Evolutionary conservation across 2,113 vertebrate genomes (phyloP).

Genomic region (Corythornis vintsioides): DNA sequence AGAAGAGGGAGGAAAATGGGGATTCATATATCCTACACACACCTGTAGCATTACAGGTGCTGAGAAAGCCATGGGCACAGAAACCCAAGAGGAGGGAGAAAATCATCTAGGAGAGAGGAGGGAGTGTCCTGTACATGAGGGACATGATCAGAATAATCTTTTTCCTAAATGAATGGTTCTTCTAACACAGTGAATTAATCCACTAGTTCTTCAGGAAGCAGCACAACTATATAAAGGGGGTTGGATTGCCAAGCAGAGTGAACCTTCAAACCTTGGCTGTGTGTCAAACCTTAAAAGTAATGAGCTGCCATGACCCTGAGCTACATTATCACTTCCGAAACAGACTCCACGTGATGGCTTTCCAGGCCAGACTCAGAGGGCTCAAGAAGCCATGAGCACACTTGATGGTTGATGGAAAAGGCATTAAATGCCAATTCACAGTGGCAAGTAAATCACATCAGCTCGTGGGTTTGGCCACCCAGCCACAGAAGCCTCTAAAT

Average conservation of each 20-base stretch:
- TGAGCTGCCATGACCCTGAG: background rate
- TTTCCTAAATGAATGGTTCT: background rate
- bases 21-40: background rate
- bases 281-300: conserved; percentile 35
- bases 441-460: background rate
- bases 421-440: background rate
- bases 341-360: background rate
- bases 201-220: background rate
- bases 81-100: background rate
- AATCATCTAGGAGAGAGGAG: background rate
- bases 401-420: background rate
- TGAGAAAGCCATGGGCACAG: background rate
- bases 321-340: conserved; percentile 25
- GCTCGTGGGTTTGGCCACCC: background rate
- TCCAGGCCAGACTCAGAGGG: background rate
- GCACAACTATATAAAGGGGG: conserved; percentile 9
- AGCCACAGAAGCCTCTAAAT: background rate
- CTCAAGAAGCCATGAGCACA: background rate
- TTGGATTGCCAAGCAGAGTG: background rate
- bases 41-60: background rate
- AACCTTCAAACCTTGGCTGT: conserved; percentile 43
- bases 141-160: background rate
- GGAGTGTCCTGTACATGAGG: background rate
- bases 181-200: background rate
- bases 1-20: background rate